Conservation (phyloP, 2,797 vertebrate genomes). For the Chrysolophus pictus region DNA sequence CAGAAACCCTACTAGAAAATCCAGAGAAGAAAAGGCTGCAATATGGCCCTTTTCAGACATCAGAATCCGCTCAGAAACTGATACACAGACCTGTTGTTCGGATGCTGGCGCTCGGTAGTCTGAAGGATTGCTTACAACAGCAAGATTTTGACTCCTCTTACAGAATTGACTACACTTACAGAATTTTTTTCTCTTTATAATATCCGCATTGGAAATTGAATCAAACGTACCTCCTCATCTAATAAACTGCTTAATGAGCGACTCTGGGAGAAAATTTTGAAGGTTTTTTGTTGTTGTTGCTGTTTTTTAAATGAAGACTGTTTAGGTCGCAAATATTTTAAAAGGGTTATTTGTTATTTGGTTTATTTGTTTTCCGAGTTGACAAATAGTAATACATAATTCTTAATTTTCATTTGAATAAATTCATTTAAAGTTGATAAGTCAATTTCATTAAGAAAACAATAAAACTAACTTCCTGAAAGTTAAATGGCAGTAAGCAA, state of each 20-base stretch:
- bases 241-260: background rate
- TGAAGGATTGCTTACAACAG: rapidly evolving
- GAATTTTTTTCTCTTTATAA: background rate
- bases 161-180: background rate
- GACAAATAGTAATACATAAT: background rate
- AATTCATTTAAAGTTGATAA: background rate
- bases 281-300: background rate
- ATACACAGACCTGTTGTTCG: background rate
- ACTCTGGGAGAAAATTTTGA: background rate
- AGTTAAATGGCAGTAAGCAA: background rate
- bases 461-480: background rate
- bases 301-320: background rate
- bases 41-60: background rate
- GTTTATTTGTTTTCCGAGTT: too few relatives aligned
- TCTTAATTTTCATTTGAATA: background rate
- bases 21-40: background rate
- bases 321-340: background rate
- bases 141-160: background rate
- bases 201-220: background rate
- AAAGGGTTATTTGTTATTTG: background rate
- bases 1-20: background rate
- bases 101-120: background rate
- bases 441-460: background rate
- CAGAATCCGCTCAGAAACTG: background rate
- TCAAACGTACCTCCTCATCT: background rate